Base-by-base conservation (phyloP, 2,113 vertebrate species). In the Epinephelus cyanopodus region DNA sequence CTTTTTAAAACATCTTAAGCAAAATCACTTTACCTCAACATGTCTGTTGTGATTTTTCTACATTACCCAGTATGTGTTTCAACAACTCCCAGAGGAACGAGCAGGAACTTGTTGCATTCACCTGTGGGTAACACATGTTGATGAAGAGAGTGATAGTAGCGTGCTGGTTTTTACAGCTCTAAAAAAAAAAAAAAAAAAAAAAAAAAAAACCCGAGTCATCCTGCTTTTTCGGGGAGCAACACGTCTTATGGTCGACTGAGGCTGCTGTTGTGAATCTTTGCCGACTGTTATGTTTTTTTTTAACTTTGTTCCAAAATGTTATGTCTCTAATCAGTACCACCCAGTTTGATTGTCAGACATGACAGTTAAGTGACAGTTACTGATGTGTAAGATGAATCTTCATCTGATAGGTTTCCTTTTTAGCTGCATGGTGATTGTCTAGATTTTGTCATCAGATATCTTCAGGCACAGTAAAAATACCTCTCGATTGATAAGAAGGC, bases 31-130 rank as follows among this genome's bases (percentile, higher is more conserved):
- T 65, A 3, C 39, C 21, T 37, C 17, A 42, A 45, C 72, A 17
- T 66, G 57, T 17, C 74, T 17, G 67, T 21, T 13, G 11, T 74
- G 65, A 83, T 83, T 76, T 76, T 86, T 75, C 50, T 57, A 6
- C 80, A 60, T 77, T 68, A 62, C 23, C 10, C 57, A 29, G 74
- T 85, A 89, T 92, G 88, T 81, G 89, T 89, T 90, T 88, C 53
- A 84, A 91, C 90, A 92, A 78, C 85, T 92, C 90, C 82, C 80
- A 11, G 52, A 68, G 27, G 42, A 83, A 56, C 90, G 64, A 82
- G 91, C 60, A 50, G 53, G 68, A 92, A 90, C 91, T 83, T 91
- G 93, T 87, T 87, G 83, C 77, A 13, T 64, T 90, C 77, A 84
- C 56, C 69, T 90, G 77, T 75, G 85, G 77, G 71, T 77, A 84